Evolutionary conservation across 2,113 vertebrate genomes (phyloP), one percentile per base, ranked within the genome.

Genomic region (Channa argus): DNA sequence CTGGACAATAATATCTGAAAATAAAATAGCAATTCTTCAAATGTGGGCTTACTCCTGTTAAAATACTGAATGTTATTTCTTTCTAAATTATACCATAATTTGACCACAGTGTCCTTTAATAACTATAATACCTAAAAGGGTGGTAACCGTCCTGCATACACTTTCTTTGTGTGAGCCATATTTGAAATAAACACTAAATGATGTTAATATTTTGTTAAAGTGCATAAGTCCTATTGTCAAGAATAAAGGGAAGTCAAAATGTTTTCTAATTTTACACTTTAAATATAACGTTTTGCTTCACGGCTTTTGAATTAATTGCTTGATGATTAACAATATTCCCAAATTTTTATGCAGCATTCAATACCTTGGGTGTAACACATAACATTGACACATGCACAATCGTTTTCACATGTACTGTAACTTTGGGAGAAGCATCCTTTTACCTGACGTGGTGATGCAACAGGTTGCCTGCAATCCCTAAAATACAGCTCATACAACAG

Each of bases 61-160:
- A 79, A 83, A 77, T 49, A 24, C 24, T 24, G 24, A 24, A 13
- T 56, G 14, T 63, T 69, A 81, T 41, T 79, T 58, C 58, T 51
- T 62, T 55, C 62, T 72, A 56, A 63, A 65, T 34, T 15, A 11
- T 67, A 9, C 47, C 76, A 79, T 47, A 64, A 33, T 61, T 54
- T 38, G 64, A 80, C 71, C 82, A 63, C 12, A 71, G 77, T 65
- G 5, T 62, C 63, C 47, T 67, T 88, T 88, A 86, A 92, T 91
- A 91, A 91, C 89, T 88, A 91, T 88, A 86, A 90, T 78, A 92
- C 83, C 86, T 80, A 89, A 77, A 89, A 77, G 67, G 80, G 73
- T 14, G 67, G 54, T 15, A 58, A 77, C 39, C 39, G 79, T 71
- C 67, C 78, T 78, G 80, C 84, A 80, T 68, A 88, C 79, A 79